These are phyloP conservation scores for Stenotaenia linearis DNA, from an alignment of 2,888 invertebrate species.

Conservation along the genomic window DNA sequence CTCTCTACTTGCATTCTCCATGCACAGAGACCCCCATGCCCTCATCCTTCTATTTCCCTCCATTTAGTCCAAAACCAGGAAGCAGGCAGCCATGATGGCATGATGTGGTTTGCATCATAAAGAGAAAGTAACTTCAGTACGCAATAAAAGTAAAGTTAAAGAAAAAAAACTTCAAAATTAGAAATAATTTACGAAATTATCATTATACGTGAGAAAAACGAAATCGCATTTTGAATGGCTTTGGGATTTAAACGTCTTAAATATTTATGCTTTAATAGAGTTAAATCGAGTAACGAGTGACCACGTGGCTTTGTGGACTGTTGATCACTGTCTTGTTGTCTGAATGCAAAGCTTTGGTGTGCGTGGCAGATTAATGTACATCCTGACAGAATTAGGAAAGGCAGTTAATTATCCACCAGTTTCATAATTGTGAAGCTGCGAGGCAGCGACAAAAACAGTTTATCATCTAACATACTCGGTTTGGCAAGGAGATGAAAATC, in stretches of 20 bases:
- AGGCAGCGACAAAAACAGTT: conserved; percentile 1
- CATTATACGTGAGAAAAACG: background rate
- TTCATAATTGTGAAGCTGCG: conserved; percentile 24
- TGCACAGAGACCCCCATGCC: background rate
- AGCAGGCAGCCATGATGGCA: background rate
- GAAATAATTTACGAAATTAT: background rate
- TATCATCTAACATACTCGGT: background rate
- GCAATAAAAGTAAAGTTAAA: background rate
- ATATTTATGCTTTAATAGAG: background rate
- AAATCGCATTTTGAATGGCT: background rate
- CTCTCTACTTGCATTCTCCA: background rate
- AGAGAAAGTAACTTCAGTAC: background rate
- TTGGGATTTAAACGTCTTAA: conserved; percentile 1
- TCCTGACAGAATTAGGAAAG: conserved; percentile 13
- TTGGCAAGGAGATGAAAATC: conserved; percentile 18
- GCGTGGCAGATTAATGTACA: conserved; percentile 19
- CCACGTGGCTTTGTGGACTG: conserved; percentile 7
- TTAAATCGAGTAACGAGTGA: conserved; percentile 2
- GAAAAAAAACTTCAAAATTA: background rate
- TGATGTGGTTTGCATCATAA: conserved; percentile 13
- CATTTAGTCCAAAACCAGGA: conserved; percentile 6
- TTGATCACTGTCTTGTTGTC: conserved; percentile 12
- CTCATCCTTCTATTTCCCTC: background rate
- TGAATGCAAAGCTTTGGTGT: background rate
- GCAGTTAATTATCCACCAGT: conserved; percentile 12